Conservation (phyloP, 2,113 vertebrate species). For the Kryptolebias marmoratus region DNA sequence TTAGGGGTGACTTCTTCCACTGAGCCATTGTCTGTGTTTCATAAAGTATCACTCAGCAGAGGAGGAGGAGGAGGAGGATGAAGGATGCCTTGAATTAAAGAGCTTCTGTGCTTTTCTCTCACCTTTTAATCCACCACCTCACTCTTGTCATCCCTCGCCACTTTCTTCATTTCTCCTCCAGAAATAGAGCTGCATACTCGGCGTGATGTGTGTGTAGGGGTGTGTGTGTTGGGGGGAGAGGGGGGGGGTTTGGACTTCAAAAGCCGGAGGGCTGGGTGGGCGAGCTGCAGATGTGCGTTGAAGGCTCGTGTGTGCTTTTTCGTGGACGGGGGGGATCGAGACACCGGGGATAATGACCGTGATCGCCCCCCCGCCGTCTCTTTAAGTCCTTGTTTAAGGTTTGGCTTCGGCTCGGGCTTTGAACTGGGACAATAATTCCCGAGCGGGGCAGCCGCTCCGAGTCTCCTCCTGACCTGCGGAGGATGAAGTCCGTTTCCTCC, state of each 20-base stretch:
- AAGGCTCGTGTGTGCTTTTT: constrained; percentile 47
- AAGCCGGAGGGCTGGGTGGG: constrained; percentile 69
- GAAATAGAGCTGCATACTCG: constrained; percentile 60
- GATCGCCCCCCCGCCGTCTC: constrained; percentile 66
- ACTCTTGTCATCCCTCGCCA: constrained; percentile 36
- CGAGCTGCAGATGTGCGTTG: constrained; percentile 61
- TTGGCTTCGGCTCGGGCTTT: constrained; percentile 80
- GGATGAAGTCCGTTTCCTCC: constrained; percentile 36
- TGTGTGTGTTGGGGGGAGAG: constrained; percentile 59
- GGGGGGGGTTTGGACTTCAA: constrained; percentile 70
- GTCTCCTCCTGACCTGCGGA: constrained; percentile 40
- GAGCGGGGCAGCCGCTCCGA: constrained; percentile 34
- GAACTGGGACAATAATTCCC: constrained; percentile 74
- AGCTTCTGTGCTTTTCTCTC: constrained; percentile 61
- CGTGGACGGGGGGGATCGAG: constrained; percentile 28
- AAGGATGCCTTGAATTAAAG: constrained; percentile 79
- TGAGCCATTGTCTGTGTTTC: constrained; percentile 76
- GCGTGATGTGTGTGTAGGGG: constrained; percentile 31
- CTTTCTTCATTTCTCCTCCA: constrained; percentile 42
- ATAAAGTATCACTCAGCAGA: constrained; percentile 73
- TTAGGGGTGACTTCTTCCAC: constrained; percentile 82
- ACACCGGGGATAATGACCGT: constrained; percentile 58
- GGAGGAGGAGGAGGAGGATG: constrained; percentile 44
- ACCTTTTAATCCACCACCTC: constrained; percentile 70
- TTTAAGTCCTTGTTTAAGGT: constrained; percentile 77